phyloP scores from a whole-genome alignment of 2,888 invertebrate species.

The Mesorhabditis belari region DNA sequence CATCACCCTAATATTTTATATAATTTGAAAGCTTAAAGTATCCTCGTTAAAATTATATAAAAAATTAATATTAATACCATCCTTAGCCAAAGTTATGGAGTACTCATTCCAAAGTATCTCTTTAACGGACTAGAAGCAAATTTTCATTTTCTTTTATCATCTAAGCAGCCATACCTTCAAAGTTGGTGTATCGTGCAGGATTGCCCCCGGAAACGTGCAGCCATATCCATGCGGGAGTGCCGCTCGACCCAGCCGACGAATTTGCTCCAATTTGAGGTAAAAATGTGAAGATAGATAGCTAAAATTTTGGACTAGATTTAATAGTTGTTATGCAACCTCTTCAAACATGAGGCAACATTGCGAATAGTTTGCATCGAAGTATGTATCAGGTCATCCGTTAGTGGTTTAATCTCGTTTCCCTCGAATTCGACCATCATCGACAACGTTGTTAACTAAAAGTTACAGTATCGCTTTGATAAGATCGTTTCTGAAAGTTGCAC shows the following conservation, averaged over 20 bases:
- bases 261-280: conserved; percentile 69
- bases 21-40: too few species aligned
- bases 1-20: too few species aligned
- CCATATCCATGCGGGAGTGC: neutral
- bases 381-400: conserved; percentile 80
- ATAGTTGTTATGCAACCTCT: conserved; percentile 54
- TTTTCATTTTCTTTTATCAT: neutral
- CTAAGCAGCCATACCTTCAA: conserved; percentile 13
- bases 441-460: conserved; percentile 70
- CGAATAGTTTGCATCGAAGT: conserved; percentile 81
- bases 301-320: conserved; percentile 3
- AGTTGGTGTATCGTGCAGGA: conserved; percentile 7
- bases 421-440: conserved; percentile 72
- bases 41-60: too few species aligned
- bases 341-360: conserved; percentile 80
- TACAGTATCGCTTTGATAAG: neutral
- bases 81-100: too few species aligned
- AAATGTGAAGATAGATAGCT: conserved; percentile 85
- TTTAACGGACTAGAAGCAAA: neutral
- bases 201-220: conserved; percentile 6
- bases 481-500: too few species aligned
- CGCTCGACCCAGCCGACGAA: conserved; percentile 53
- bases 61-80: too few species aligned
- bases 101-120: neutral
- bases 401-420: conserved; percentile 54